Base-by-base conservation (phyloP, 2,797 vertebrate genomes). In the Leontocebus nigricollis region DNA sequence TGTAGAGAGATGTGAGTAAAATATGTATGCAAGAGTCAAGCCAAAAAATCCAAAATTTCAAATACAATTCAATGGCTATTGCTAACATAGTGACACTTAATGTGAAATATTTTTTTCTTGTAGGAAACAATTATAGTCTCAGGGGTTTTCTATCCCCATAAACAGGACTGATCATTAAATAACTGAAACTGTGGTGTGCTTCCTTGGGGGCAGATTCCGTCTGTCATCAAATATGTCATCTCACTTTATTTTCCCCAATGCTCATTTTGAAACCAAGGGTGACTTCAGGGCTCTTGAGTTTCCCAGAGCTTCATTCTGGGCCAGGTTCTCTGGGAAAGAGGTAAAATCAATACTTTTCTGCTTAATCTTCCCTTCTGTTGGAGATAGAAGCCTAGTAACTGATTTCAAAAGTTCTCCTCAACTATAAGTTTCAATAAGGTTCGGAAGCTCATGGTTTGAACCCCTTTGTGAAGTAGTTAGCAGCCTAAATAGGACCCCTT, bases 11-110 rank as follows among this genome's bases (percentile, higher is more conserved):
- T 33, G 55, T 46, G 73, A 75, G 72, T 91, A 5, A 90, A 52
- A 61, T 93, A 46, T 83, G n/a, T 22, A 77, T n/a, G 90, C 48
- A 55, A 20, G n/a, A n/a, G 39, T 86, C 57, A 75, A 86, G 19
- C n/a, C 20, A 83, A 96, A 76, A 55, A 59, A 79, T 79, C 15
- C 9, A 41, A 72, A 81, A 57, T 59, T 90, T 77, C 39, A 26
- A 82, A 73, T 88, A 50, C 4, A 61, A 12, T n/a, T 44, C 22
- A 73, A 50, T 75, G 39, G 24, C 36, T 92, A 5, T 50, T 30
- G 33, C 52, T 90, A 55, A 72, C 52, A 12, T 33, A 7, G 15
- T 12, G 55, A n/a, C 6, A 22, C 39, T 85, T 85, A 26, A 20
- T n/a, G 11, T 26, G 46, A 80, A 84, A 9, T 24, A 2, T 27